Evolutionary conservation across 1,140 invertebrate species (phyloP).

Genomic region (Gryon sp.): DNA sequence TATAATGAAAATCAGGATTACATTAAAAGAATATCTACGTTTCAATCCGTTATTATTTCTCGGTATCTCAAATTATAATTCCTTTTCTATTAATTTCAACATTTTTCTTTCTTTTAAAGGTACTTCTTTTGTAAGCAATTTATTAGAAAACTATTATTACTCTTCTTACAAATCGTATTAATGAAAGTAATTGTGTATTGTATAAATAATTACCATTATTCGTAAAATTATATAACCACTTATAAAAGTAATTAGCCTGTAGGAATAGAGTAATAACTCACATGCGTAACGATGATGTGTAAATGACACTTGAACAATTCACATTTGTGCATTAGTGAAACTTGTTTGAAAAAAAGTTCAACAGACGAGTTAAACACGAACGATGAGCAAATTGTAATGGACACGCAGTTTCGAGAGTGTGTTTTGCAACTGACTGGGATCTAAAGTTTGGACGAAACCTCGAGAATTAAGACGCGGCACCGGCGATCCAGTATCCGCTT

Average conservation of each 20-base stretch:
- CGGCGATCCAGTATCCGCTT: constrained; percentile 63
- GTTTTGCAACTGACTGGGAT: constrained; percentile 70
- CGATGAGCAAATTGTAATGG: constrained; percentile 30
- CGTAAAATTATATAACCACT: neutral
- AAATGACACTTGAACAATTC: constrained; percentile 55
- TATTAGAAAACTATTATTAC: neutral
- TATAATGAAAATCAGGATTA: too few species aligned
- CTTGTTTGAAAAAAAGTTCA: constrained; percentile 33
- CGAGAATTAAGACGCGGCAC: constrained; percentile 64
- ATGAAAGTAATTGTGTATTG: neutral
- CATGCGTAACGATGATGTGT: constrained; percentile 45
- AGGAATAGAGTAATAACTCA: constrained; percentile 26
- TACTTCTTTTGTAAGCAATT: too few species aligned
- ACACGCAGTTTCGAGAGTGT: constrained; percentile 59
- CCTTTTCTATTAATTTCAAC: too few species aligned
- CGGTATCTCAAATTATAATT: too few species aligned
- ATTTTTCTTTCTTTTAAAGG: too few species aligned
- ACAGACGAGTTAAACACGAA: constrained; percentile 27
- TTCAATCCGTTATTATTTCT: too few species aligned
- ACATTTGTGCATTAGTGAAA: constrained; percentile 52
- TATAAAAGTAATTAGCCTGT: neutral
- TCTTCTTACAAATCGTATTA: too few species aligned
- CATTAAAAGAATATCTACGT: too few species aligned
- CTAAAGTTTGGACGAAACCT: constrained; percentile 64
- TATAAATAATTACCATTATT: constrained; percentile 5